A percentile compares a stretch with the other conserved stretches of the same genome.
Conservation (phyloP, 2,797 vertebrate genomes). For the Takifugu rubripes region DNA sequence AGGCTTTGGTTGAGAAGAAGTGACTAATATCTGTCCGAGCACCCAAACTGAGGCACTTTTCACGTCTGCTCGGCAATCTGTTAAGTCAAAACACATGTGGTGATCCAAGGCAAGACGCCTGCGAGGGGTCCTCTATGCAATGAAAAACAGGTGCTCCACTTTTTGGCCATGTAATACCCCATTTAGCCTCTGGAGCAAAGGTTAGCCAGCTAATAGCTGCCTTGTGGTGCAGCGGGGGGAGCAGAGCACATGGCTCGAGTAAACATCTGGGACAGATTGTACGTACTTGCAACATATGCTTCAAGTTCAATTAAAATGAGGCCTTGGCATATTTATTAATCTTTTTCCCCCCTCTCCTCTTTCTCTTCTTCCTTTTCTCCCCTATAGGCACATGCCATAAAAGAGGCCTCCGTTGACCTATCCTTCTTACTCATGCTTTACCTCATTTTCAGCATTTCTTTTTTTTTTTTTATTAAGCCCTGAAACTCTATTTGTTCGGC, state of each 20-base stretch:
- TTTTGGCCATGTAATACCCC: constrained; percentile 90
- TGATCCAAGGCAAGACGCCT: constrained; percentile 78
- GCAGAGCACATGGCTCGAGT: constrained; percentile 76
- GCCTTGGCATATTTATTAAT: constrained; percentile 96
- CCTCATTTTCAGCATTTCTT: constrained; percentile 55
- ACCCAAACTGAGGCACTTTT: constrained; percentile 92
- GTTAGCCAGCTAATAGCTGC: constrained; percentile 96
- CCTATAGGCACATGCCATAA: constrained; percentile 77
- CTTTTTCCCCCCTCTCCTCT: constrained; percentile 65
- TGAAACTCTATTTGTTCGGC: constrained; percentile 77
- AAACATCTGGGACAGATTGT: constrained; percentile 95
- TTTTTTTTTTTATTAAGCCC: constrained; percentile 71
- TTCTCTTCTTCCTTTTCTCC: constrained; percentile 41
- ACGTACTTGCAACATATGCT: constrained; percentile 92
- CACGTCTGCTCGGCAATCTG: constrained; percentile 88
- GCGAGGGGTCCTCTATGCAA: constrained; percentile 85
- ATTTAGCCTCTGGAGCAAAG: constrained; percentile 93
- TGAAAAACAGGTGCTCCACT: constrained; percentile 94
- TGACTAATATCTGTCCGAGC: constrained; percentile 82
- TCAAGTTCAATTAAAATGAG: constrained; percentile 98
- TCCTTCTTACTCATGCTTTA: constrained; percentile 78
- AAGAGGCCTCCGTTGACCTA: constrained; percentile 82
- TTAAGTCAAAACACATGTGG: constrained; percentile 89
- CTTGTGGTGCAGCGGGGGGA: constrained; percentile 84
- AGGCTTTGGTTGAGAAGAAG: constrained; percentile 80